These are phyloP conservation scores for Lepilemur ruficaudatus DNA, from an alignment of 2,797 vertebrate species.

Conservation along the genomic window DNA sequence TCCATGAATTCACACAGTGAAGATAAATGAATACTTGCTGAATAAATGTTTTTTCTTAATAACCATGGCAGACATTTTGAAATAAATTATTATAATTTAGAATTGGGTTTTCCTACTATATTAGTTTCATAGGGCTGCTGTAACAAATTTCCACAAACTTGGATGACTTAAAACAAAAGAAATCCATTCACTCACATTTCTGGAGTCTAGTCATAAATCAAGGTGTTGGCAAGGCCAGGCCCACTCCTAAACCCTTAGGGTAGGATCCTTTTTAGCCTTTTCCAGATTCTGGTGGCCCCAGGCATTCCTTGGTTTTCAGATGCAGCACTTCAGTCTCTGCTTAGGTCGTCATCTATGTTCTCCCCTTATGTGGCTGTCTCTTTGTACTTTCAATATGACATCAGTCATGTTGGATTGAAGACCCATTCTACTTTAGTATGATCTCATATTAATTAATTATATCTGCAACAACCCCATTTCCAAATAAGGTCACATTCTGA, in stretches of 20 bases:
- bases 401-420: neutral
- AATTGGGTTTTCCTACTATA: neutral
- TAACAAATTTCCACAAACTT: neutral
- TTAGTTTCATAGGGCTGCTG: neutral
- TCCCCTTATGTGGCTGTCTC: neutral
- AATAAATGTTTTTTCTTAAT: neutral
- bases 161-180: neutral
- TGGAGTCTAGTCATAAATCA: neutral
- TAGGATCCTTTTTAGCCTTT: neutral
- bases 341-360: too few species aligned
- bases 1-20: neutral
- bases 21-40: neutral
- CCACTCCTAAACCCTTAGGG: neutral
- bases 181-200: neutral
- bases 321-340: neutral
- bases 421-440: neutral
- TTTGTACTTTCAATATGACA: neutral
- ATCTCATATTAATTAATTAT: neutral
- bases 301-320: too few species aligned
- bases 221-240: too few species aligned
- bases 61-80: neutral
- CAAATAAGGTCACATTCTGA: neutral
- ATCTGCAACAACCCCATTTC: neutral
- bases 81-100: neutral
- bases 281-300: neutral